Percentiles rank a stretch among this genome's conserved stretches.
These are phyloP conservation scores for Anisognathus igniventris DNA, from an alignment of 2,797 vertebrate species.

Conservation along the genomic window DNA sequence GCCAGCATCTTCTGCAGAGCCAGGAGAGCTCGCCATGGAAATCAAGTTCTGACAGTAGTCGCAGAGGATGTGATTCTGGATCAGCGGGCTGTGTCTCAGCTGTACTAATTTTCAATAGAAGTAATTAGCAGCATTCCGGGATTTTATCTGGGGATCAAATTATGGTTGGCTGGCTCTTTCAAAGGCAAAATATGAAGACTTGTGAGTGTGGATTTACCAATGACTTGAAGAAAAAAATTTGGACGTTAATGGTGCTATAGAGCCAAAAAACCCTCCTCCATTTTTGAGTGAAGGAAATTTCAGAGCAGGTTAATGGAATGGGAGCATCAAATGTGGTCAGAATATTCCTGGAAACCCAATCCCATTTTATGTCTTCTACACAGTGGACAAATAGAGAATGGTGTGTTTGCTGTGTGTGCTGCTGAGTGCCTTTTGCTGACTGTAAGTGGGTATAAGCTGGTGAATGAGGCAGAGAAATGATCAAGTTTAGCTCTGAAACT, in stretches of 20 bases:
- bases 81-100: constrained; percentile 57
- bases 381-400: accelerated
- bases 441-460: neutral
- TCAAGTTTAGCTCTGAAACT: neutral
- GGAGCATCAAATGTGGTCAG: neutral
- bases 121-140: constrained; percentile 39
- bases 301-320: neutral
- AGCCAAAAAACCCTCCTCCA: neutral
- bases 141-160: constrained; percentile 58
- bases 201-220: neutral
- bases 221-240: neutral
- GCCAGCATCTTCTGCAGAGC: constrained; percentile 71
- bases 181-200: neutral
- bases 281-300: neutral
- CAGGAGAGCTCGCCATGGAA: neutral
- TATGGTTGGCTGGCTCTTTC: constrained; percentile 15
- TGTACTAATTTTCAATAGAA: constrained; percentile 65
- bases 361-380: neutral
- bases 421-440: neutral
- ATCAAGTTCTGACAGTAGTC: neutral
- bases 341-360: neutral
- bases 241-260: neutral
- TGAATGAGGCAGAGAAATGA: neutral
- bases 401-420: neutral
- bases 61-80: constrained; percentile 58